Base-by-base conservation (phyloP, 1,140 invertebrate genomes). In the Polyergus mexicanus region DNA sequence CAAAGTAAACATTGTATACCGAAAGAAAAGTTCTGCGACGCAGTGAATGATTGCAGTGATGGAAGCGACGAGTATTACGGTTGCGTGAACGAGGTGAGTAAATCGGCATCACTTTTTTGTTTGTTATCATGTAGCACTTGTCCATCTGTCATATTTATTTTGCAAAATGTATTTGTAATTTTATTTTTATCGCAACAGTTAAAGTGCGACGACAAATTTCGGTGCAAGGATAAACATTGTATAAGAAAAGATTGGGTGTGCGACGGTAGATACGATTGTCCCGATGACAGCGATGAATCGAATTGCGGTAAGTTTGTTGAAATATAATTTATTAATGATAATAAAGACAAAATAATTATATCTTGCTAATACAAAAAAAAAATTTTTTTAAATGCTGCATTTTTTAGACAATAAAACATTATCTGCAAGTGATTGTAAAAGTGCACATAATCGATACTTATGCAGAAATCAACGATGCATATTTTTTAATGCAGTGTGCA, bases 1-100 rank as follows among this genome's bases (percentile, higher is more conserved):
- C 92, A 94, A 0, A 96, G 96, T 92, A 96, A 96, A 13, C 38
- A 72, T 10, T 98, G 98, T 94, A 97, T 99, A 85, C 97, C 98
- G 0, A 95, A 96, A 85, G 95, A 96, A 80, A 95, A 98, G 19
- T 98, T 98, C 10, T 99, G 98, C 93, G 97, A 99, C 94, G 96
- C 96, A 22, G 95, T 97, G 8, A 74, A 94, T 2, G 97, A 98
- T 92, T 99, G 98, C 92, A 92, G 94, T 19, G 97, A 98, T 92
- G 95, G 95, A 1, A 97, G 96, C 74, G 98, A 99, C 94, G 98
- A 99, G 95, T 95, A 88, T n/a, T 8, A 38, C 0, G 78, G 44
- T 22, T 94, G 93, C 32, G 65, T 72, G 2, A 62, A 85, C 22
- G 25, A 91, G 0, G 90, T 92, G 80, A 90, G 74, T 65, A 0